Evolutionary conservation across 37 sponge, comb jelly and placozoan genomes (phyloP).

Genomic region (Beroe ovata): DNA sequence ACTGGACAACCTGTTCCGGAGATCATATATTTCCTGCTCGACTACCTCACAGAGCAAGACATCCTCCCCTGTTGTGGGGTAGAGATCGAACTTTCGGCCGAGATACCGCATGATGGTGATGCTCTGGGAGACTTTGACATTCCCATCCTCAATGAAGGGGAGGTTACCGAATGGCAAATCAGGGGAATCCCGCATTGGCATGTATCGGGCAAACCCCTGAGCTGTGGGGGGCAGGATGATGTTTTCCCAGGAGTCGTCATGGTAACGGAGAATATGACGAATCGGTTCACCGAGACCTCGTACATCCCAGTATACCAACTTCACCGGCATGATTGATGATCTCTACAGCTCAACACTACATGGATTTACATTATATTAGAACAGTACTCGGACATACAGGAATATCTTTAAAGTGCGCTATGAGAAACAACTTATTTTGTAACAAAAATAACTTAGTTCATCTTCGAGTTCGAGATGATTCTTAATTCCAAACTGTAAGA

Average conservation of each 20-base stretch:
- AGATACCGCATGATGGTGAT: constrained; percentile 30
- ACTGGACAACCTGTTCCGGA: not conserved
- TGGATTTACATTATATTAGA: too few relatives aligned
- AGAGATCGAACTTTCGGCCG: constrained; percentile 14
- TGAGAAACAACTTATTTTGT: too few relatives aligned
- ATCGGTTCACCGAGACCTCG: constrained; percentile 29
- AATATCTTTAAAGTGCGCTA: too few relatives aligned
- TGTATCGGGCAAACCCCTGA: not conserved
- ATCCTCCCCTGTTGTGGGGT: not conserved
- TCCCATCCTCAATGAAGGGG: constrained; percentile 37
- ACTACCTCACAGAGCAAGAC: constrained; percentile 1
- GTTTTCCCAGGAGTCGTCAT: constrained; percentile 21
- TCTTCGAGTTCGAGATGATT: too few relatives aligned
- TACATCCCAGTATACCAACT: constrained; percentile 17
- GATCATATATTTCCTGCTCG: constrained; percentile 33
- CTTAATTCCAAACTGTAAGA: too few relatives aligned
- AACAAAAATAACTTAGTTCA: too few relatives aligned
- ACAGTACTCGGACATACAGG: too few relatives aligned
- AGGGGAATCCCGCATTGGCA: not conserved
- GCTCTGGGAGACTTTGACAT: constrained; percentile 33
- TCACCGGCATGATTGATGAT: constrained; percentile 32
- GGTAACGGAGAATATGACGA: constrained; percentile 30
- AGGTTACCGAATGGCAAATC: constrained; percentile 28
- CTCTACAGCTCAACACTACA: too few relatives aligned
- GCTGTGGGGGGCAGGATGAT: not conserved